Percentiles rank a stretch among this genome's conserved stretches.
Conservation (phyloP, 2,113 vertebrate species). For the Lophius piscatorius region DNA sequence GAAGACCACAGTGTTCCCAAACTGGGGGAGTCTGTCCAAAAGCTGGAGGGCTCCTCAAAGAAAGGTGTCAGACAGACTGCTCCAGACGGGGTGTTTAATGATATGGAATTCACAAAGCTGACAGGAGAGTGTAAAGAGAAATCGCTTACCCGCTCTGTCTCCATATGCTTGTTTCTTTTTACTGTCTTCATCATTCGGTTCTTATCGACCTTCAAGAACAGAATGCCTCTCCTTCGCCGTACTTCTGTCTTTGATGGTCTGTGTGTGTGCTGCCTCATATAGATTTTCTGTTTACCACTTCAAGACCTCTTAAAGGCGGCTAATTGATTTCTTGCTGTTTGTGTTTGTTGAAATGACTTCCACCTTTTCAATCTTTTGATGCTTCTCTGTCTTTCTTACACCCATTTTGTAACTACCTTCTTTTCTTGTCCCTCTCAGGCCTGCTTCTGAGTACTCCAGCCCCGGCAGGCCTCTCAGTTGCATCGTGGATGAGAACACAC, state of each 20-base stretch:
- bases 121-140: slow-evolving; percentile 8
- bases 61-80: slow-evolving; percentile 26
- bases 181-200: slow-evolving; percentile 1
- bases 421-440: slow-evolving; percentile 72
- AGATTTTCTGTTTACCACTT: background rate
- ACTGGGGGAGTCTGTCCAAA: slow-evolving; percentile 10
- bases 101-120: slow-evolving; percentile 27
- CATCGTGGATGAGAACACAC: slow-evolving; percentile 96
- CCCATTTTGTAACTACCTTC: too few relatives aligned
- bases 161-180: background rate
- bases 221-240: background rate
- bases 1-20: slow-evolving; percentile 31
- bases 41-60: slow-evolving; percentile 4
- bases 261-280: background rate
- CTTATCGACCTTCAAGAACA: background rate
- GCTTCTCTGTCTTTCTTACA: background rate
- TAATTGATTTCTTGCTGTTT: slow-evolving; percentile 12
- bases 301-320: slow-evolving; percentile 5
- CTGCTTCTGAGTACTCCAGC: slow-evolving; percentile 96
- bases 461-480: slow-evolving; percentile 96
- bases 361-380: background rate
- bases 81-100: slow-evolving; percentile 35
- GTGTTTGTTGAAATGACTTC: background rate
- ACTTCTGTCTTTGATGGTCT: background rate
- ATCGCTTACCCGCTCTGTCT: background rate